Base-by-base conservation (phyloP, 2,888 invertebrate genomes). In the Polylopha cassiicola region DNA sequence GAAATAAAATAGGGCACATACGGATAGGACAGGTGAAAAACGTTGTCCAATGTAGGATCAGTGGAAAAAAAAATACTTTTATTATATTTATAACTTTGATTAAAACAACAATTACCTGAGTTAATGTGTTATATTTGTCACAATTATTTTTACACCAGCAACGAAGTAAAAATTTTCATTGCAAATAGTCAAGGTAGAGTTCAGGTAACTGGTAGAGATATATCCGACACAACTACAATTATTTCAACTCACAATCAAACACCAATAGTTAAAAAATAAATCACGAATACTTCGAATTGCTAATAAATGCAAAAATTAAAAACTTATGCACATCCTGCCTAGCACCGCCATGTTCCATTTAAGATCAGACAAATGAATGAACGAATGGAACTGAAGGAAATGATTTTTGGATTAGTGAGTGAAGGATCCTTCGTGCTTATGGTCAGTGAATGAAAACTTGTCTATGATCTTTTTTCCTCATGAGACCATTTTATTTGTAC, bases 141-240 rank as follows among this genome's bases (percentile, higher is more conserved):
- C 78, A 82, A 84, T 81, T 82, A 82, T 84, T 85, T 84, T 85
- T 84, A 85, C 76, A 84, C 80, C 80, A 74, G 68, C 68, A 80
- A 71, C 73, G 80, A 78, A 77, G 73, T 79, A 76, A 74, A 69
- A 74, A 74, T 73, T 81, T 78, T 82, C 84, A 85, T 85, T 73
- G 77, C 82, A 80, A 74, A 69, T 59, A 58, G 56, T 24, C 29
- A 34, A 62, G 73, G 63, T 61, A 66, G 57, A 55, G 51, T 55
- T 44, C 46, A 56, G 49, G 47, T 51, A 59, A 53, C 43, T 44
- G 41, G 44, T 43, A 46, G 38, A 43, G 50, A 53, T 60, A 50
- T 52, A 43, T 49, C 53, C 55, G 51, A 43, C 62, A 66, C 65
- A 53, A 46, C 44, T 49, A 46, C 43, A 45, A 54, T 43, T 50